Conservation (phyloP, 2,113 vertebrate genomes). For the Oreochromis niloticus region DNA sequence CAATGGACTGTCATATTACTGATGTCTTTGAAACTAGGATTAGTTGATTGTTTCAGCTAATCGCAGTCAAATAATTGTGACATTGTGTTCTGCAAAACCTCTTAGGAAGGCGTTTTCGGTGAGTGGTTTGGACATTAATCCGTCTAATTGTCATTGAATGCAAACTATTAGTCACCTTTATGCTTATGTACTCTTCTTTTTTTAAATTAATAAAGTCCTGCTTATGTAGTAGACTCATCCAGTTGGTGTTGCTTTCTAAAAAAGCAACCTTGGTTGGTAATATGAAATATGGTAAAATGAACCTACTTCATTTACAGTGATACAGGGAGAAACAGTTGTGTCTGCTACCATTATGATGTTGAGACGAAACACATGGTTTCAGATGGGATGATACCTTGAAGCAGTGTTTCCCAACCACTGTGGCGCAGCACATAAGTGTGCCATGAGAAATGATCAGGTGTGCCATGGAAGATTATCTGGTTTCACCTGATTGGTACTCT, state of each 20-base stretch:
- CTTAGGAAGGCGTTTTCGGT: neutral
- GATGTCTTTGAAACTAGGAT: neutral
- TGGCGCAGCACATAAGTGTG: neutral
- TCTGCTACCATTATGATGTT: neutral
- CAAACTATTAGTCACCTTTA: neutral
- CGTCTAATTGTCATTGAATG: neutral
- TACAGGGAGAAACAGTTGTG: neutral
- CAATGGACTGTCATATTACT: neutral
- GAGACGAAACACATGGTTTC: neutral
- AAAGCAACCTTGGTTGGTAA: neutral
- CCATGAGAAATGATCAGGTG: neutral
- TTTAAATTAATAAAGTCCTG: neutral
- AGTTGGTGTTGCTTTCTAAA: neutral
- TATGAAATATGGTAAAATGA: neutral
- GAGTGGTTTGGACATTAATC: accelerated
- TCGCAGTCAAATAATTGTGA: neutral
- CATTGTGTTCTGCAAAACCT: neutral
- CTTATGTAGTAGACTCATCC: neutral
- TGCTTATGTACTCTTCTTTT: neutral
- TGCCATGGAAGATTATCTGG: neutral
- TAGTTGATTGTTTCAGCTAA: neutral
- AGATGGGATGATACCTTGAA: neutral
- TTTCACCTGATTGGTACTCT: neutral
- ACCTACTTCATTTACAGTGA: neutral
- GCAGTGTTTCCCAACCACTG: neutral